Evolutionary conservation across 2,888 invertebrate genomes (phyloP).

Genomic region (Leptopterna dolabrata): DNA sequence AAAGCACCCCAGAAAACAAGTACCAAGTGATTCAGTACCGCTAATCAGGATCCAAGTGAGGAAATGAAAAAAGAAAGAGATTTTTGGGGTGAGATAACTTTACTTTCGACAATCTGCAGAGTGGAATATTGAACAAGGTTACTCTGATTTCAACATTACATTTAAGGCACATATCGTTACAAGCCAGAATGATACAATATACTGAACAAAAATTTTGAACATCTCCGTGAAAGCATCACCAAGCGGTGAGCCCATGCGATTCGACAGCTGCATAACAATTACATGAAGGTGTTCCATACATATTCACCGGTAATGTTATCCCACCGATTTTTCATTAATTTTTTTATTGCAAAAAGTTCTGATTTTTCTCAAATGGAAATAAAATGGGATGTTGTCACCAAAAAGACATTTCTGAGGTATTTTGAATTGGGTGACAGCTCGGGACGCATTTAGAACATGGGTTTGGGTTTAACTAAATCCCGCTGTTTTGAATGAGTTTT

Average conservation of each 20-base stretch:
- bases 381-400: neutral
- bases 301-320: slow-evolving; percentile 30
- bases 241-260: neutral
- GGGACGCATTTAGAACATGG: neutral
- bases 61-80: neutral
- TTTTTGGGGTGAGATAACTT: slow-evolving; percentile 36
- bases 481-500: neutral
- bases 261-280: neutral
- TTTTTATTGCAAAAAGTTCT: slow-evolving; percentile 20
- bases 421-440: neutral
- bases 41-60: no score
- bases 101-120: neutral
- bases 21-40: no score
- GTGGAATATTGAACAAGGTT: neutral
- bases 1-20: no score
- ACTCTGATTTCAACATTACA: neutral
- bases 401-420: slow-evolving; percentile 6
- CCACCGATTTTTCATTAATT: neutral
- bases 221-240: neutral
- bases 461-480: neutral
- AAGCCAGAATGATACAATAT: neutral
- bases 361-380: neutral
- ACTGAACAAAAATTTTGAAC: neutral
- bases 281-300: neutral
- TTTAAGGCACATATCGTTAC: slow-evolving; percentile 10